Evolutionary conservation across 2,113 vertebrate genomes (phyloP).

Genomic region (Urocolius indicus): DNA sequence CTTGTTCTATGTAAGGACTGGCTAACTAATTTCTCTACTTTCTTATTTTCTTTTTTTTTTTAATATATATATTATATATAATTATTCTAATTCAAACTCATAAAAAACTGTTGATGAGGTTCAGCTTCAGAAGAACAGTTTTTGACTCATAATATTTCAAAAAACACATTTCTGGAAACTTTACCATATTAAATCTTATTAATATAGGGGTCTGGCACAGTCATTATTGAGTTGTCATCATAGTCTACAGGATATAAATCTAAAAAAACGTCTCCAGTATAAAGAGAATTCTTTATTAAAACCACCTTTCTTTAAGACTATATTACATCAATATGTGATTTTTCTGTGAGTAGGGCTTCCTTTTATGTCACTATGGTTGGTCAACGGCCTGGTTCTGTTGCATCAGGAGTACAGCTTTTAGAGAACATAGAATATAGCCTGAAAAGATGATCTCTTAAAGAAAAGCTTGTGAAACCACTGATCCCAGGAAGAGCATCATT

Average conservation of each 20-base stretch:
- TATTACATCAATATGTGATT: conserved; percentile 74
- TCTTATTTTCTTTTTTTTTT: conserved; percentile 37
- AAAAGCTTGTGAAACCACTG: not conserved
- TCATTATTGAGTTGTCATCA: conserved; percentile 85
- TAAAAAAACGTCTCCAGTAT: conserved; percentile 72
- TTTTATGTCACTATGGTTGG: conserved; percentile 43
- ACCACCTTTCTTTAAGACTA: conserved; percentile 74
- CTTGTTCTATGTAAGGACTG: conserved; percentile 49
- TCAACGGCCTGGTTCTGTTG: conserved; percentile 35
- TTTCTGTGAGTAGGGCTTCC: conserved; percentile 36
- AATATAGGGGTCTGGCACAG: conserved; percentile 78
- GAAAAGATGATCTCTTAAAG: not conserved
- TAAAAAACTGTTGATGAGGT: conserved; percentile 78
- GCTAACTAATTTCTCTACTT: conserved; percentile 68
- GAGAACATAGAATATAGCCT: not conserved
- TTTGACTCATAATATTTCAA: conserved; percentile 83
- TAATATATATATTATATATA: conserved; percentile 44
- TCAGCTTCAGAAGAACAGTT: conserved; percentile 75
- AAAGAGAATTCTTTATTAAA: conserved; percentile 82
- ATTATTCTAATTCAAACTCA: conserved; percentile 76
- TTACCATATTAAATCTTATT: conserved; percentile 82
- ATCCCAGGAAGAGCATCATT: not conserved
- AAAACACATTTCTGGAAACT: conserved; percentile 81
- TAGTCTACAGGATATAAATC: conserved; percentile 81
- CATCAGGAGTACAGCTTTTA: conserved; percentile 31